These are phyloP conservation scores for Schizopygopsis malacanthus DNA, from an alignment of 2,797 vertebrate genomes.

Conservation along the genomic window DNA sequence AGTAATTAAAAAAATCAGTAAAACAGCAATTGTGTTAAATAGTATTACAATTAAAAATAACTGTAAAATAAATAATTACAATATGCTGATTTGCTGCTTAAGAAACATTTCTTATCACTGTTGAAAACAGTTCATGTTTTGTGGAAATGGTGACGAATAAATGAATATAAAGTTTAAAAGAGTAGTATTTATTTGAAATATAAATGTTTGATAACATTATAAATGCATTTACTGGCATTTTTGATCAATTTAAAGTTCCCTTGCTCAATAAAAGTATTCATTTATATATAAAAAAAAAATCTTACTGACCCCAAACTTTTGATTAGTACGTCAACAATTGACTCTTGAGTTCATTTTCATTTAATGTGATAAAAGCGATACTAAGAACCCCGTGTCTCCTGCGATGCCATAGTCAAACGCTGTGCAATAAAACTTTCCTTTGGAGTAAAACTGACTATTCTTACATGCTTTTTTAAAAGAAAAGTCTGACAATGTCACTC, in stretches of 20 bases:
- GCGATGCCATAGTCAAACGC: background rate
- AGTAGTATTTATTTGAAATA: background rate
- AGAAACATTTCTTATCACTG: too few relatives aligned
- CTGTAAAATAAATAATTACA: too few relatives aligned
- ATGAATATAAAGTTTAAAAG: too few relatives aligned
- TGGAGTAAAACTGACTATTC: background rate
- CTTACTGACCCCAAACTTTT: background rate
- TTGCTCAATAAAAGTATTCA: background rate
- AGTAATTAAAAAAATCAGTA: too few relatives aligned
- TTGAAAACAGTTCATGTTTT: too few relatives aligned
- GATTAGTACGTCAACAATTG: background rate
- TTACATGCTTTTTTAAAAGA: background rate
- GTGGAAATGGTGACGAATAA: too few relatives aligned
- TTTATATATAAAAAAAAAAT: background rate
- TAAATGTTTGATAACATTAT: background rate
- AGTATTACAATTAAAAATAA: too few relatives aligned
- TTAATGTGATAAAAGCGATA: background rate
- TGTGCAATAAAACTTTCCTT: slow-evolving; percentile 10
- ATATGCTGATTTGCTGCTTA: too few relatives aligned
- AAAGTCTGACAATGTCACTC: slow-evolving; percentile 25
- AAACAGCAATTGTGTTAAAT: too few relatives aligned
- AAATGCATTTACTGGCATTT: background rate
- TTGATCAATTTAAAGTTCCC: background rate
- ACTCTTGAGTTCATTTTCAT: background rate
- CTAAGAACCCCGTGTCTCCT: background rate